phyloP scores from a whole-genome alignment of 1,140 invertebrate species.

The Nilaparvata lugens region DNA sequence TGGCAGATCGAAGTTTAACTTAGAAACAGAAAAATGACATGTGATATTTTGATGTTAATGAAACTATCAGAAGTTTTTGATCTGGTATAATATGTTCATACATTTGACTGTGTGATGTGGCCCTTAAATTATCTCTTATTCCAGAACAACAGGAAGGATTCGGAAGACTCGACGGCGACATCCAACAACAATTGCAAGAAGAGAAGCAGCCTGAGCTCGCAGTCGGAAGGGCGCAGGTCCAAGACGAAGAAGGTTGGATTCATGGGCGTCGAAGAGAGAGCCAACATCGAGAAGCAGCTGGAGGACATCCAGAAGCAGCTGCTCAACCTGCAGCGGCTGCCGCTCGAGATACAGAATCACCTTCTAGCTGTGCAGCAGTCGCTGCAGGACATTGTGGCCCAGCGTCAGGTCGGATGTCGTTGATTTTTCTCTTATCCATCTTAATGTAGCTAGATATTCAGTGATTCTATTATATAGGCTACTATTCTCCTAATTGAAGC shows the following conservation, averaged over 20 bases:
- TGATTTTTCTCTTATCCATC: too few species aligned
- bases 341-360: constrained; percentile 17
- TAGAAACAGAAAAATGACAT: too few species aligned
- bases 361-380: constrained; percentile 18
- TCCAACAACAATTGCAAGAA: constrained; percentile 10
- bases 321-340: constrained; percentile 15
- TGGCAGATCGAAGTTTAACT: too few species aligned
- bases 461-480: too few species aligned
- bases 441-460: too few species aligned
- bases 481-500: too few species aligned
- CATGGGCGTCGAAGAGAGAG: constrained; percentile 2
- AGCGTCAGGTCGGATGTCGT: constrained; percentile 3
- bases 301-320: constrained; percentile 22
- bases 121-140: too few species aligned
- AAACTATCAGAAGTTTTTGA: too few species aligned
- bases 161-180: neutral
- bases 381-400: constrained; percentile 17
- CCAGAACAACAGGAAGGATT: neutral
- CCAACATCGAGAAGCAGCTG: constrained; percentile 14
- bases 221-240: constrained; percentile 14
- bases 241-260: constrained; percentile 4
- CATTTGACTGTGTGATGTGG: too few species aligned
- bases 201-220: constrained; percentile 10
- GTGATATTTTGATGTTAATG: too few species aligned
- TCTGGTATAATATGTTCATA: too few species aligned